Evolutionary conservation across 2,888 invertebrate genomes (phyloP).

Genomic region (Drosophila melanosoma): DNA sequence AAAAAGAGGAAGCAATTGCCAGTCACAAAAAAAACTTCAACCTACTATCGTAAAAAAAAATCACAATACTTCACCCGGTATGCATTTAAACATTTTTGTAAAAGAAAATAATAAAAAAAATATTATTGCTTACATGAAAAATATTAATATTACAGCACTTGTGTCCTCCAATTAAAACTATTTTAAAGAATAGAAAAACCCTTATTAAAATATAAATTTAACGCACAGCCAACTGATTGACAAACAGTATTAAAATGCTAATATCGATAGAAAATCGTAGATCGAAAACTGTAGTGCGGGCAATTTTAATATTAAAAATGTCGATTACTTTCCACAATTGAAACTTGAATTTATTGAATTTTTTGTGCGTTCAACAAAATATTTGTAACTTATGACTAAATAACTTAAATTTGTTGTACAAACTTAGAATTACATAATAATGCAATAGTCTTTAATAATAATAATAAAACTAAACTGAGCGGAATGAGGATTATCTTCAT

Average conservation of each 20-base stretch:
- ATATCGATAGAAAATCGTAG: neutral
- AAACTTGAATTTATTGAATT: constrained; percentile 54
- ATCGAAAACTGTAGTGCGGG: neutral
- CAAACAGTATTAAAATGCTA: constrained; percentile 1
- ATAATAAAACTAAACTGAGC: constrained; percentile 55
- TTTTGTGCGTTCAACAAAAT: constrained; percentile 72
- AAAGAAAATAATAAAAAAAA: neutral
- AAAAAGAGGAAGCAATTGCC: constrained; percentile 35
- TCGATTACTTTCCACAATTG: constrained; percentile 15
- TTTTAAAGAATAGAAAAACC: neutral
- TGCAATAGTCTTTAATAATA: constrained; percentile 55
- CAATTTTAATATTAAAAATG: neutral
- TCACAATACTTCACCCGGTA: neutral
- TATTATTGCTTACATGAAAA: neutral
- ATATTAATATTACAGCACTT: neutral
- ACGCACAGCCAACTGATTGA: constrained; percentile 2
- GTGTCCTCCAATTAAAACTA: neutral
- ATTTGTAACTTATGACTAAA: constrained; percentile 66
- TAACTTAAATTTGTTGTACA: constrained; percentile 70
- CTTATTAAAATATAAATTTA: no score
- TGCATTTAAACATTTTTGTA: neutral
- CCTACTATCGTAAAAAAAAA: neutral
- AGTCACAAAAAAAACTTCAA: constrained; percentile 5
- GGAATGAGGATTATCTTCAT: constrained; percentile 60
- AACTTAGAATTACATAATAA: constrained; percentile 73